A percentile compares a stretch with the other conserved stretches of the same genome.
Evolutionary conservation across 1,140 invertebrate species (phyloP).

Genomic region (Oreohelix idahoensis): DNA sequence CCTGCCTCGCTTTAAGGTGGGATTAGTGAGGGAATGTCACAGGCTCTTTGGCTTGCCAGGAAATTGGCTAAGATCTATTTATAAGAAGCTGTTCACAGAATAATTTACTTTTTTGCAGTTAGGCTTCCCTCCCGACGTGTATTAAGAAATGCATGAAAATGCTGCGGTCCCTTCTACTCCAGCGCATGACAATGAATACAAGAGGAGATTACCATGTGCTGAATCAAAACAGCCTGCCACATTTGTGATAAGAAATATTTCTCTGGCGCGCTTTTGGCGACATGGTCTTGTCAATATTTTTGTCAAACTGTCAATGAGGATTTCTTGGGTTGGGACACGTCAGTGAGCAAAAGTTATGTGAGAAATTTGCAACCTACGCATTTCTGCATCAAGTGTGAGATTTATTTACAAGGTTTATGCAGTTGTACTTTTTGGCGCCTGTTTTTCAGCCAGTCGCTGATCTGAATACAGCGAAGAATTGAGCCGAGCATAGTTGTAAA

Average conservation of each 20-base stretch:
- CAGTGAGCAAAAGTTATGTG: neutral
- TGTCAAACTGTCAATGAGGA: neutral
- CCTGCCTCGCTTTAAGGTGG: neutral
- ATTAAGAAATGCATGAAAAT: slow-evolving; percentile 12
- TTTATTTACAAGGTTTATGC: no score
- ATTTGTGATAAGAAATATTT: slow-evolving; percentile 1
- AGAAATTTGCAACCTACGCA: neutral
- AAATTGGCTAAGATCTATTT: slow-evolving; percentile 28
- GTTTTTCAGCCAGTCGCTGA: no score
- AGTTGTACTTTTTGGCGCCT: no score
- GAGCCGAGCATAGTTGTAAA: no score
- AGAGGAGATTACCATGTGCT: neutral
- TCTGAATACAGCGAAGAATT: no score
- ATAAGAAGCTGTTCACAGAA: slow-evolving; percentile 16
- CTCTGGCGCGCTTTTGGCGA: neutral
- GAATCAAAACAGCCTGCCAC: neutral
- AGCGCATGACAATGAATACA: slow-evolving; percentile 1
- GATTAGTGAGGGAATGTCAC: slow-evolving; percentile 8
- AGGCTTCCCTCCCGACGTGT: neutral
- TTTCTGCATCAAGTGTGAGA: neutral
- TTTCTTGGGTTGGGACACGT: neutral
- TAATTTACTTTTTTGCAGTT: slow-evolving; percentile 14
- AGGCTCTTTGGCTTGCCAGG: slow-evolving; percentile 4
- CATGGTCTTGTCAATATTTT: neutral
- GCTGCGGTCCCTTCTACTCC: neutral